These are phyloP conservation scores for Phoxinus dragarum DNA, from an alignment of 2,797 vertebrate species.

Conservation along the genomic window DNA sequence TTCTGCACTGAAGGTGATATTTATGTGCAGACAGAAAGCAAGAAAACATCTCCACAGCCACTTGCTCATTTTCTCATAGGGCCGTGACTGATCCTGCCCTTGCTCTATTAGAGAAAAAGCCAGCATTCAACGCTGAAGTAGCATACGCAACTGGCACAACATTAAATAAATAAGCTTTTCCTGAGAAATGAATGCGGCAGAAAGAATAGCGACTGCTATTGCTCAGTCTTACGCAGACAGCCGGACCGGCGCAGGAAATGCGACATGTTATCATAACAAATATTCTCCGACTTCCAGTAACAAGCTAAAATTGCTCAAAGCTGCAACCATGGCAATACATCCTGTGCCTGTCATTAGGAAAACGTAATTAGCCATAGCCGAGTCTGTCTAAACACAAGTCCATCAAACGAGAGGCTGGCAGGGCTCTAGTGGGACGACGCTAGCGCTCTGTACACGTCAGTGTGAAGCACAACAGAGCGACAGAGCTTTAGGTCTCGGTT, in stretches of 20 bases:
- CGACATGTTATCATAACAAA: slow-evolving; percentile 46
- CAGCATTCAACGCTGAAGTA: slow-evolving; percentile 21
- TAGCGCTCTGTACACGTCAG: not conserved
- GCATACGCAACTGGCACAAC: slow-evolving; percentile 29
- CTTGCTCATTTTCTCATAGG: slow-evolving; percentile 29
- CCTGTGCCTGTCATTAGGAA: slow-evolving; percentile 47
- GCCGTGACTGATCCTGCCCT: slow-evolving; percentile 37
- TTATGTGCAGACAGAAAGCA: slow-evolving; percentile 20
- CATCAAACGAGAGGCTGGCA: slow-evolving; percentile 27
- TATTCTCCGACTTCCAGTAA: slow-evolving; percentile 42
- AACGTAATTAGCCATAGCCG: slow-evolving; percentile 49
- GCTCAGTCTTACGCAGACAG: slow-evolving; percentile 7
- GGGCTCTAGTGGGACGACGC: slow-evolving; percentile 9
- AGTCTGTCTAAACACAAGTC: slow-evolving; percentile 24
- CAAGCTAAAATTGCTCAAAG: slow-evolving; percentile 51
- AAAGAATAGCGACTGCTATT: slow-evolving; percentile 12
- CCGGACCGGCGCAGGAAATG: slow-evolving; percentile 37
- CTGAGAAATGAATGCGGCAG: slow-evolving; percentile 13
- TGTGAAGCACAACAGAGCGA: not conserved
- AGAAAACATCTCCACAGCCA: slow-evolving; percentile 16
- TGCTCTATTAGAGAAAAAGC: not conserved
- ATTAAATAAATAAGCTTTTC: slow-evolving; percentile 43
- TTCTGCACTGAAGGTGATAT: slow-evolving; percentile 4
- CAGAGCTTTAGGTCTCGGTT: slow-evolving; percentile 34
- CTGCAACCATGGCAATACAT: slow-evolving; percentile 53